A percentile compares a stretch with the other conserved stretches of the same genome.
Evolutionary conservation across 2,113 vertebrate species (phyloP).

Genomic region (Phrynosoma blainvillii): DNA sequence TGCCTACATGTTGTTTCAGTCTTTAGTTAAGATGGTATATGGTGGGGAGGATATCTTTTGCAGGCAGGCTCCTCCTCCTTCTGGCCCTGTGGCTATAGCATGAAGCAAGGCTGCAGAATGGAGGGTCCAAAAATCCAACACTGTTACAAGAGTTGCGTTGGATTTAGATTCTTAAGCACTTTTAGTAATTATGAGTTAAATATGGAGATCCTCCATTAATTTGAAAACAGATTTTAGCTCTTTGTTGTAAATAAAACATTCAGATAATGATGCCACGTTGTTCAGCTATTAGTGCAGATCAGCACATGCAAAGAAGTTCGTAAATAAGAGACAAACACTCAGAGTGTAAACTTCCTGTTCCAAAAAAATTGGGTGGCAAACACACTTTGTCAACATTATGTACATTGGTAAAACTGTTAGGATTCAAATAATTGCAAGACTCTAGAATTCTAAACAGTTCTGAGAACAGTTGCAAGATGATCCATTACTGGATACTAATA

Average conservation of each 20-base stretch:
- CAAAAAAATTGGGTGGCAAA: neutral
- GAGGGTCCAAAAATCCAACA: too few species aligned
- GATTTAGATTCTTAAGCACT: neutral
- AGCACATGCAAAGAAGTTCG: neutral
- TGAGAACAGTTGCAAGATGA: constrained; percentile 1
- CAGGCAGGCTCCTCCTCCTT: too few species aligned
- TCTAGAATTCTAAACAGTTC: constrained; percentile 21
- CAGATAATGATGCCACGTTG: neutral
- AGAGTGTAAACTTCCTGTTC: neutral
- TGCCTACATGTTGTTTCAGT: too few species aligned
- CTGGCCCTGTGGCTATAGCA: too few species aligned
- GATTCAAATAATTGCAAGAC: constrained; percentile 11
- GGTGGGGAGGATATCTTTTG: too few species aligned
- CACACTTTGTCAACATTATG: neutral
- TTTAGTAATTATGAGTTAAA: neutral
- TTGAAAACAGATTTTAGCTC: neutral
- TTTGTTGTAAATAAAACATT: neutral
- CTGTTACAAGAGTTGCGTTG: too few species aligned
- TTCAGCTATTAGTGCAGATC: neutral
- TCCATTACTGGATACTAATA: neutral
- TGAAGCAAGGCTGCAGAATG: too few species aligned
- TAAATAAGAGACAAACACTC: neutral
- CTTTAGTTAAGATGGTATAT: too few species aligned
- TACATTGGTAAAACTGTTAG: neutral
- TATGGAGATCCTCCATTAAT: neutral